These are phyloP conservation scores for Chrysaora quinquecirrha DNA, from an alignment of 30 jellyfish, hydroid and myxozoan genomes.

Conservation along the genomic window DNA sequence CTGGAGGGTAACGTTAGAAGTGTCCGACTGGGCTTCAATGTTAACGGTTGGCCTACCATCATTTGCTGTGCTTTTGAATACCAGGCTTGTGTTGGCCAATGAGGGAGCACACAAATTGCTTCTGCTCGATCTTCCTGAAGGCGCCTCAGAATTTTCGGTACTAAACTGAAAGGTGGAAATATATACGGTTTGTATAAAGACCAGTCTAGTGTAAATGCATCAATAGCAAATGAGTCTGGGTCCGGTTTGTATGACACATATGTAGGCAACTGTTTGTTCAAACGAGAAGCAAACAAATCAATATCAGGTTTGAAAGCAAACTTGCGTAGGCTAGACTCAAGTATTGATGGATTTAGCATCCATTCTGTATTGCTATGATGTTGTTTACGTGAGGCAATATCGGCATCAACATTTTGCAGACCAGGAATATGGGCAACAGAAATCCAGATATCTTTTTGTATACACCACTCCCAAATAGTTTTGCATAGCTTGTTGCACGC, in stretches of 20 bases:
- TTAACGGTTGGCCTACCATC: not conserved
- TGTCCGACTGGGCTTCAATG: not conserved
- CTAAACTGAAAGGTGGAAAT: not conserved
- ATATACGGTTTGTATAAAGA: not conserved
- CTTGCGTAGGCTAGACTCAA: not conserved
- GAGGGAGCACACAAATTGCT: not conserved
- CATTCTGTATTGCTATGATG: not conserved
- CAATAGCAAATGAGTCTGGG: not conserved
- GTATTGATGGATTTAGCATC: not conserved
- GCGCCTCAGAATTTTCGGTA: not conserved
- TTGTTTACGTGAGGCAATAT: not conserved
- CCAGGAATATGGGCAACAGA: not conserved
- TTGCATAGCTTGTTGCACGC: not conserved
- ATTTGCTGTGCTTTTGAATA: not conserved
- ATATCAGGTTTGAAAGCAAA: not conserved
- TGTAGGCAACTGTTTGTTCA: not conserved
- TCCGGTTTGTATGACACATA: not conserved
- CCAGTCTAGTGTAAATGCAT: not conserved
- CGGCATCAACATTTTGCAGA: not conserved
- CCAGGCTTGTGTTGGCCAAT: not conserved
- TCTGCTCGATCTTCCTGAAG: not conserved
- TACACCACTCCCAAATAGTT: not conserved
- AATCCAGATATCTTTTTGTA: not conserved
- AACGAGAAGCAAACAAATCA: not conserved
- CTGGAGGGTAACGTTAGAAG: not conserved